Evolutionary conservation across 1,140 invertebrate genomes (phyloP).

Genomic region (Zaprionus gabonicus): DNA sequence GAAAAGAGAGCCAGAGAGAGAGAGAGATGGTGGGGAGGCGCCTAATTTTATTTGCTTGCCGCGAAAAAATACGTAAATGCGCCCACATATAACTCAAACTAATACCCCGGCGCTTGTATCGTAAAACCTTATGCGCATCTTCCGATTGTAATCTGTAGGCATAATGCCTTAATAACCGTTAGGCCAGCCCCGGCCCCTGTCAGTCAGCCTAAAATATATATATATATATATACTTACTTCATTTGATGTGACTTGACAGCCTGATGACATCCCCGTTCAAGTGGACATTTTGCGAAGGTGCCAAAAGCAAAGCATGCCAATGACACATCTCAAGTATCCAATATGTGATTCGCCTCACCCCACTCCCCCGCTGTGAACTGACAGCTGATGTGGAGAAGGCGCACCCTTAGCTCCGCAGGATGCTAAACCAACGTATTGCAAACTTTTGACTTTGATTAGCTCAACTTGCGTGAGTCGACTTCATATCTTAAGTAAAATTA

Average conservation of each 20-base stretch:
- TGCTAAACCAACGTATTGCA: slow-evolving; percentile 27
- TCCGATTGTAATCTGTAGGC: slow-evolving; percentile 75
- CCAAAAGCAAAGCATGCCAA: slow-evolving; percentile 42
- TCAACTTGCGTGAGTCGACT: slow-evolving; percentile 9
- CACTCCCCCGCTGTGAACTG: neutral
- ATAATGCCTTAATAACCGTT: slow-evolving; percentile 49
- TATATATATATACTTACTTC: slow-evolving; percentile 31
- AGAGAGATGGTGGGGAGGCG: slow-evolving; percentile 1
- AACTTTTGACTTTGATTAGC: slow-evolving; percentile 34
- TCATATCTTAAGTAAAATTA: neutral
- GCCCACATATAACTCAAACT: slow-evolving; percentile 67
- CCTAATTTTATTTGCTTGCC: slow-evolving; percentile 75
- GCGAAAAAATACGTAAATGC: slow-evolving; percentile 20
- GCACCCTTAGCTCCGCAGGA: neutral
- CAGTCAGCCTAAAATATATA: slow-evolving; percentile 5
- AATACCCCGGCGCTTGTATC: slow-evolving; percentile 60
- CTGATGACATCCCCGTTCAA: slow-evolving; percentile 59
- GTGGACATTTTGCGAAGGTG: slow-evolving; percentile 63
- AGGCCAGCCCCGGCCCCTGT: neutral
- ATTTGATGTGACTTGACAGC: slow-evolving; percentile 68
- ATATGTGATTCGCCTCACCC: slow-evolving; percentile 12
- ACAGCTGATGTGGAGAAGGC: slow-evolving; percentile 4
- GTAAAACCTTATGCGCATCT: slow-evolving; percentile 77
- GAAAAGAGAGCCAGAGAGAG: neutral
- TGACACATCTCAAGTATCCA: slow-evolving; percentile 23